Base-by-base conservation (phyloP, 2,888 invertebrate species). In the Coronaproctus castanopsis region DNA sequence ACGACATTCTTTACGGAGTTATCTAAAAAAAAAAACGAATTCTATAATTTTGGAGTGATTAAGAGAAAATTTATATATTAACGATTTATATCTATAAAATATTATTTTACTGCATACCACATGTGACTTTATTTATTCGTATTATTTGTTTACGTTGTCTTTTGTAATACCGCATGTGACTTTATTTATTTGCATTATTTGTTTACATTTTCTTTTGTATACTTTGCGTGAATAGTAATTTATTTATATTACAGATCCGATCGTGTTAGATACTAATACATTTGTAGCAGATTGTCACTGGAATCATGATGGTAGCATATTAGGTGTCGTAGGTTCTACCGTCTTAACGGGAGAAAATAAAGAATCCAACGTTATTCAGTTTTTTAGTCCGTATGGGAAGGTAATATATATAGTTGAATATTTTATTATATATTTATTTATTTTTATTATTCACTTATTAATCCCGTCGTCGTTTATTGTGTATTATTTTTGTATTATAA, bases 301-400 rank as follows among this genome's bases (percentile, higher is more conserved):
- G 97, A 96, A 93, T 71, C 89, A 90, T 67, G 86, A 86, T 67
- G 97, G 95, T 1, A 83, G 84, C 18, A 77, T 95, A 2, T 69
- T 97, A 54, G 96, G 95, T 0, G 81, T 91, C 3, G 86, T 89
- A 20, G 96, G 96, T 1, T 70, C 72, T n/a, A 73, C 75, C 67
- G 71, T 74, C 58, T 74, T 76, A 60, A 69, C 70, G 23, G 78
- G 80, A 57, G 77, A 76, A 14, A 74, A 75, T n/a, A 78, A 79
- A 57, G 80, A 77, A 67, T 77, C 77, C 1, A 95, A 95, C 71
- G 82, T 87, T 14, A 84, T 97, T 2, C 87, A 88, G 68, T 95
- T 97, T 72, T 91, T 91, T 70, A 85, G 81, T 58, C 84, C 91
- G 0, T 82, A 82, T 72, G 96, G 96, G 61, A 83, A 87, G 75